Evolutionary conservation across 2,888 invertebrate genomes (phyloP).

Genomic region (Laspeyria flexula): DNA sequence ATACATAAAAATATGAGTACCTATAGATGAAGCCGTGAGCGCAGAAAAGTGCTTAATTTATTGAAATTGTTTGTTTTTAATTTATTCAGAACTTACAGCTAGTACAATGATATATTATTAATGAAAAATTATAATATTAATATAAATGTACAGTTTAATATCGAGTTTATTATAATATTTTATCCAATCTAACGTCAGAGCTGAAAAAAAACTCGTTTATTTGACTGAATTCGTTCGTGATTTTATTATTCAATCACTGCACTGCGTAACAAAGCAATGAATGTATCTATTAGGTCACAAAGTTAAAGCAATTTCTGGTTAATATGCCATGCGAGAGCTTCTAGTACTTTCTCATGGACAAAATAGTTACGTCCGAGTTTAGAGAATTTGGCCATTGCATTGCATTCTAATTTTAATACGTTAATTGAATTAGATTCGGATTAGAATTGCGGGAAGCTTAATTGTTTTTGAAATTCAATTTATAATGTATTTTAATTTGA

Average conservation of each 20-base stretch:
- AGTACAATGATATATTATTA: too few relatives aligned
- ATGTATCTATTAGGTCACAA: constrained; percentile 22
- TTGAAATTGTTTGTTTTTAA: too few relatives aligned
- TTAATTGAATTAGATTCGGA: constrained; percentile 30
- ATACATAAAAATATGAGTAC: too few relatives aligned
- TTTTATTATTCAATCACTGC: background rate
- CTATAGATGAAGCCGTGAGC: too few relatives aligned
- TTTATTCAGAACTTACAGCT: too few relatives aligned
- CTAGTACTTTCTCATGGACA: constrained; percentile 7
- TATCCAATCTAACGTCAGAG: too few relatives aligned
- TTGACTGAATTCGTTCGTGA: background rate
- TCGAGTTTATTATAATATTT: too few relatives aligned
- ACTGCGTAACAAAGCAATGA: constrained; percentile 4
- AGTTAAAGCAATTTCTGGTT: constrained; percentile 37
- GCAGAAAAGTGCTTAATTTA: too few relatives aligned
- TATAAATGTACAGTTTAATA: too few relatives aligned
- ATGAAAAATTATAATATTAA: too few relatives aligned
- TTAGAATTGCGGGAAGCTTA: constrained; percentile 6
- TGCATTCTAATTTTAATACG: constrained; percentile 25
- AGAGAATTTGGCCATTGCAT: constrained; percentile 12
- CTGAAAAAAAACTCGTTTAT: too few relatives aligned
- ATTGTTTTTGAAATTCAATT: constrained; percentile 4
- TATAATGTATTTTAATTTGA: background rate
- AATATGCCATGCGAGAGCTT: constrained; percentile 34
- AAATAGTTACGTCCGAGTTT: constrained; percentile 17